These are phyloP conservation scores for Galerucella pusilla DNA, from an alignment of 2,888 invertebrate species.

Conservation along the genomic window DNA sequence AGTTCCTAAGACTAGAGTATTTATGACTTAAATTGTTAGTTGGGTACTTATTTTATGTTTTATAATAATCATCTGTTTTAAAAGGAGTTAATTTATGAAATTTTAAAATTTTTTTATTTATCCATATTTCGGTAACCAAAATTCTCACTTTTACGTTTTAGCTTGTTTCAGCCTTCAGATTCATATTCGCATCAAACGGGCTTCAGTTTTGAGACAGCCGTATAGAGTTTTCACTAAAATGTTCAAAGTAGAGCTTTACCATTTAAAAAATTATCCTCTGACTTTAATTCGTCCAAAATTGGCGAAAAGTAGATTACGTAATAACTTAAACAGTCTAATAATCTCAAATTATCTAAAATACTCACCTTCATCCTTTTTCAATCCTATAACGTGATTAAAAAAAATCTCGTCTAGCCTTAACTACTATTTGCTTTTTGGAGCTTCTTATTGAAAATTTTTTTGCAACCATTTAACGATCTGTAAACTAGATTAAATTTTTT, in stretches of 20 bases:
- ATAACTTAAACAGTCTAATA: slow-evolving; percentile 2
- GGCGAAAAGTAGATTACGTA: slow-evolving; percentile 7
- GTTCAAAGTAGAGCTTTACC: neutral
- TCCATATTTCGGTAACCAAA: too few species aligned
- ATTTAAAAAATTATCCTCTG: neutral
- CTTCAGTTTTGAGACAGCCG: too few species aligned
- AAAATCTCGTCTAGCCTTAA: slow-evolving; percentile 10
- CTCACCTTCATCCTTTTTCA: slow-evolving; percentile 10
- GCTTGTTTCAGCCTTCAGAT: too few species aligned
- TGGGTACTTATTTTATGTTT: too few species aligned
- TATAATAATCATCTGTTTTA: too few species aligned
- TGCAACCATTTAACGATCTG: slow-evolving; percentile 29
- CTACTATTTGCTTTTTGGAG: slow-evolving; percentile 27
- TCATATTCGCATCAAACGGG: too few species aligned
- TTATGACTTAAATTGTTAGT: too few species aligned
- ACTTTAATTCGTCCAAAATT: neutral
- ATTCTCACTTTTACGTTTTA: too few species aligned
- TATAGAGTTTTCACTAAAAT: neutral
- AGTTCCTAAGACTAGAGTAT: too few species aligned
- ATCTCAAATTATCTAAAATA: slow-evolving; percentile 15
- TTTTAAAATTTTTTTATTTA: too few species aligned
- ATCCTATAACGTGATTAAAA: slow-evolving; percentile 17
- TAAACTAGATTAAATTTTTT: slow-evolving; percentile 37
- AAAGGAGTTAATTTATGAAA: too few species aligned
- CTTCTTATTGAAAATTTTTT: slow-evolving; percentile 32